phyloP scores from a whole-genome alignment of 2,113 vertebrate species.

The Lichenostomus cassidix region DNA sequence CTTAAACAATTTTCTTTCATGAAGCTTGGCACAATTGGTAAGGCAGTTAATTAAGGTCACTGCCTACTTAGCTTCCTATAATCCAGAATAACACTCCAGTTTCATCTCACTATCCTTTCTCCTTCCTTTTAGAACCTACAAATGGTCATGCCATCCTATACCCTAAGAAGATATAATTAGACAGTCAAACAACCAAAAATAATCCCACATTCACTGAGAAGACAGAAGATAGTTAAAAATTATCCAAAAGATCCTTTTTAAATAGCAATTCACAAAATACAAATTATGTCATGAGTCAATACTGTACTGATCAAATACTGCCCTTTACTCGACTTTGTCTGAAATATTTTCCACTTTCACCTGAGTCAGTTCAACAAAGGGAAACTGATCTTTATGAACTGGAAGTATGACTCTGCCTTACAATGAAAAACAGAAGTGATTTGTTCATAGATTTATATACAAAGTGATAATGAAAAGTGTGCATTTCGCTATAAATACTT shows the following conservation, averaged over 20 bases:
- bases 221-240: not conserved
- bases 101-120: not conserved
- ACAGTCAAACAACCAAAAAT: not conserved
- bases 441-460: not conserved
- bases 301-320: not conserved
- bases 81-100: not conserved
- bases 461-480: not conserved
- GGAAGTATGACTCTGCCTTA: not conserved
- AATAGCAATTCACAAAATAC: not conserved
- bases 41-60: not conserved
- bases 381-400: not conserved
- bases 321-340: not conserved
- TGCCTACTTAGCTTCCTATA: not conserved
- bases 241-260: not conserved
- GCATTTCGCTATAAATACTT: not conserved
- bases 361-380: not conserved
- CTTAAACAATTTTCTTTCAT: not conserved
- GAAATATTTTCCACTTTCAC: not conserved
- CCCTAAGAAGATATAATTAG: not conserved
- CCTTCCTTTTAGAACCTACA: not conserved
- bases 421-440: not conserved
- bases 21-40: not conserved
- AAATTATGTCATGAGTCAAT: not conserved
- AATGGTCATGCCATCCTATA: not conserved
- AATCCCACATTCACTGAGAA: not conserved